These are phyloP conservation scores for Geotrypetes seraphini DNA, from an alignment of 2,797 vertebrate species.

Conservation along the genomic window DNA sequence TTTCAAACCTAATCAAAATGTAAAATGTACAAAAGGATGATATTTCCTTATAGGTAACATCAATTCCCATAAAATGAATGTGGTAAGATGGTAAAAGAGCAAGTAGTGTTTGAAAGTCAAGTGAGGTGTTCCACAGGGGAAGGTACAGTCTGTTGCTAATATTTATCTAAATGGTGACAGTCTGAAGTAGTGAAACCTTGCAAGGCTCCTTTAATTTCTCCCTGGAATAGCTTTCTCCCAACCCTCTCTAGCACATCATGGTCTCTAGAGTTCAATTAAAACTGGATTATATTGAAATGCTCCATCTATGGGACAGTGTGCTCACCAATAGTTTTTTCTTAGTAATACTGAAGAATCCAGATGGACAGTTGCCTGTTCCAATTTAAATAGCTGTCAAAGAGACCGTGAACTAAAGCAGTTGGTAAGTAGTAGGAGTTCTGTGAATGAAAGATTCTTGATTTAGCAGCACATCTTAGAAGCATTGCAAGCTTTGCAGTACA, in stretches of 20 bases:
- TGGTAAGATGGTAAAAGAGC: conserved; percentile 15
- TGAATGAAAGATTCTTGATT: conserved; percentile 44
- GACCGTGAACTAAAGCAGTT: conserved; percentile 60
- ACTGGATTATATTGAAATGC: conserved; percentile 96
- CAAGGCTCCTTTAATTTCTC: conserved; percentile 90
- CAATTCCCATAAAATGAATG: conserved; percentile 56
- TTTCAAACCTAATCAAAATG: too few species aligned
- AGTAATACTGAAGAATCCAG: conserved; percentile 79
- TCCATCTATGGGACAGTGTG: conserved; percentile 68
- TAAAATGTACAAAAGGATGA: too few species aligned
- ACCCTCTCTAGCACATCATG: conserved; percentile 84
- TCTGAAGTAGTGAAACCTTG: conserved; percentile 69
- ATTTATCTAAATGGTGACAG: conserved; percentile 89
- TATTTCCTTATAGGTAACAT: too few species aligned
- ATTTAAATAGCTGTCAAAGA: conserved; percentile 95
- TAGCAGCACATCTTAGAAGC: conserved; percentile 21
- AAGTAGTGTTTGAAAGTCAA: conserved; percentile 38
- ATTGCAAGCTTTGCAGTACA: conserved; percentile 21
- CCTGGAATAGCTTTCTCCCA: conserved; percentile 84
- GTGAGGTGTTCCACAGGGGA: conserved; percentile 70
- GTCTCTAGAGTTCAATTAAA: conserved; percentile 99
- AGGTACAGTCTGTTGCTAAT: conserved; percentile 86
- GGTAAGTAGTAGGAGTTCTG: conserved; percentile 53
- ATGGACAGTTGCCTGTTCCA: conserved; percentile 91
- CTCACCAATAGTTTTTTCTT: conserved; percentile 77